Evolutionary conservation across 2,797 vertebrate genomes (phyloP).

Genomic region (Botia almorhae): DNA sequence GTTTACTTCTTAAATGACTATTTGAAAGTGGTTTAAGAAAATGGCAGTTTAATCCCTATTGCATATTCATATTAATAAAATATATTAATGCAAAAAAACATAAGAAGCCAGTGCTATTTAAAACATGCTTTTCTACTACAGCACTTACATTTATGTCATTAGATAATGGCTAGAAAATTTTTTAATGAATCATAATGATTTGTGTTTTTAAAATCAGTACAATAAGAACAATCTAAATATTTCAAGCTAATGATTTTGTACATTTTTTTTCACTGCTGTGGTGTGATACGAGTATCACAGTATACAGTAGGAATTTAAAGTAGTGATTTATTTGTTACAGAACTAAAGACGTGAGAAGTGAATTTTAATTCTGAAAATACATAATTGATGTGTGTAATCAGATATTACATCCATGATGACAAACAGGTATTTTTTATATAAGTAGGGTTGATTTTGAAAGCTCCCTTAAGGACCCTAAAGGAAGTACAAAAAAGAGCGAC

Average conservation of each 20-base stretch:
- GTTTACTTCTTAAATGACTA: too few relatives aligned
- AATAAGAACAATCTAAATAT: neutral
- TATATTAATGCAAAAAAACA: neutral
- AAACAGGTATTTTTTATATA: neutral
- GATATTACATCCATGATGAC: neutral
- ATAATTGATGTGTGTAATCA: neutral
- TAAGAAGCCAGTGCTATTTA: neutral
- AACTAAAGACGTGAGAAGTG: too few relatives aligned
- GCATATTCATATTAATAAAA: neutral
- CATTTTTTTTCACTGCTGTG: neutral
- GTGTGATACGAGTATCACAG: neutral
- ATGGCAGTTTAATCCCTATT: too few relatives aligned
- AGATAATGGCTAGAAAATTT: too few relatives aligned
- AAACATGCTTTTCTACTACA: neutral
- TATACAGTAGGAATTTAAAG: too few relatives aligned
- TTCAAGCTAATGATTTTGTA: neutral
- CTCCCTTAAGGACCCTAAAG: neutral
- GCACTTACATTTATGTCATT: too few relatives aligned
- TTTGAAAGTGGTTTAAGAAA: too few relatives aligned
- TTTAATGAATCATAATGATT: too few relatives aligned
- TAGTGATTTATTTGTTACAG: neutral
- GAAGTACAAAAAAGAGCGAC: conserved; percentile 17
- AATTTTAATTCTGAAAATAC: neutral
- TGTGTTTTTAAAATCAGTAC: too few relatives aligned
- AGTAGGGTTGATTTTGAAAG: neutral